A percentile compares a stretch with the other conserved stretches of the same genome.
Evolutionary conservation across 2,888 invertebrate genomes (phyloP).

Genomic region (Orthonychiurus folsomi): DNA sequence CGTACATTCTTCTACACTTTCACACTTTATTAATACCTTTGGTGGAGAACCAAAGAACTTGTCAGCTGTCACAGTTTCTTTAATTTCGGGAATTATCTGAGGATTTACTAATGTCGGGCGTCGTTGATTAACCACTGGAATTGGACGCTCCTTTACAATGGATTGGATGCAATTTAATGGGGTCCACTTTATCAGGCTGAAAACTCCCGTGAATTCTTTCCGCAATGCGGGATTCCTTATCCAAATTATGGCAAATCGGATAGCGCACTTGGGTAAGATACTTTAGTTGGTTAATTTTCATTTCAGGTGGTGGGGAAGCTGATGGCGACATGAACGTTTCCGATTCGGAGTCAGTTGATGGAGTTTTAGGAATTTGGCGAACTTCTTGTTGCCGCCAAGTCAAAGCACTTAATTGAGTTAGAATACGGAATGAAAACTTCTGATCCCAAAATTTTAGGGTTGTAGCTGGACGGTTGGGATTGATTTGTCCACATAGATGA

Average conservation of each 20-base stretch:
- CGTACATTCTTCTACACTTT: background rate
- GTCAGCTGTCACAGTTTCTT: too few species aligned
- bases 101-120: conserved; percentile 29
- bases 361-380: conserved; percentile 21
- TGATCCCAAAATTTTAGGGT: conserved; percentile 24
- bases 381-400: conserved; percentile 37
- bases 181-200: conserved; percentile 5
- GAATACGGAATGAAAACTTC: conserved; percentile 33
- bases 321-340: conserved; percentile 26
- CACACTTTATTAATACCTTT: background rate
- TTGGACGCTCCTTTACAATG: too few species aligned
- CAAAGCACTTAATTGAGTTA: conserved; percentile 34
- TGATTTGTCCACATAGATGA: conserved; percentile 15
- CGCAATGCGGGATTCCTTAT: conserved; percentile 27
- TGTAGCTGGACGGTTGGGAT: too few species aligned
- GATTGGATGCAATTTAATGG: too few species aligned
- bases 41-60: too few species aligned
- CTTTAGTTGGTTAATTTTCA: conserved; percentile 30
- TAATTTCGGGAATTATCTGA: conserved; percentile 1
- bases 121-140: conserved; percentile 19
- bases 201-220: conserved; percentile 27
- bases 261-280: conserved; percentile 27
- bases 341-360: conserved; percentile 16
- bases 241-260: conserved; percentile 27
- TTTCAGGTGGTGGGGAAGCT: conserved; percentile 9